Base-by-base conservation (phyloP, 2,888 invertebrate genomes). In the Steinernema hermaphroditum region DNA sequence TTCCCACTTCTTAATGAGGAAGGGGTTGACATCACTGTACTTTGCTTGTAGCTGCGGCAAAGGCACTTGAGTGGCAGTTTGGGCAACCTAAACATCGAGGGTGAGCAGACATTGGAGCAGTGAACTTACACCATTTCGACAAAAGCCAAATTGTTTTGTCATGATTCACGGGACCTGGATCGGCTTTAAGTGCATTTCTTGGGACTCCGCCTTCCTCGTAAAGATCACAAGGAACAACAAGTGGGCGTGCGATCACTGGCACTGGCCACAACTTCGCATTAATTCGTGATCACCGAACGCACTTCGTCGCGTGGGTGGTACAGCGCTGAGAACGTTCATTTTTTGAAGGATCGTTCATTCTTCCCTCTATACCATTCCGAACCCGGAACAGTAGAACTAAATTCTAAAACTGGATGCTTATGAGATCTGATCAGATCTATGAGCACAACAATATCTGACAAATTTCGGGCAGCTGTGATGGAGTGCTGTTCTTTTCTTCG, bases 1-100 rank as follows among this genome's bases (percentile, higher is more conserved):
- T 68, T 86, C 85, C 86, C 86, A 86, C 74, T 86, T 86, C 27
- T 76, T 71, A 69, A 86, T 74, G 19, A 86, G 75, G 72, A 86
- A 86, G 9, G 80, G 77, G 68, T 85, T 78, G 6, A 85, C 79
- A 71, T 84, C 80, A 0, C 78, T 77, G 74, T 81, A 75, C 49
- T 81, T 79, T 72, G 78, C 76, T 70, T 76, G 69, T 27, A 85
- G 78, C 22, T 82, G 80, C 6, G 79, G 78, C 32, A 78, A 34
- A 32, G 62, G 62, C 29, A 62, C 62, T 29, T 62, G 62, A 12
- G 62, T 62, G 32, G 19, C 62, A 46, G 41, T 29, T 44, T 62
- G 62, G 16, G 16, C 29, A 24, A 62, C 62, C 62, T 62, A 62
- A 62, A 46, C 8, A 19, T 6, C 22, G 43, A 46, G 46, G 6